Base-by-base conservation (phyloP, 37 sponge, comb jelly and placozoan species). In the Oopsacas minuta region DNA sequence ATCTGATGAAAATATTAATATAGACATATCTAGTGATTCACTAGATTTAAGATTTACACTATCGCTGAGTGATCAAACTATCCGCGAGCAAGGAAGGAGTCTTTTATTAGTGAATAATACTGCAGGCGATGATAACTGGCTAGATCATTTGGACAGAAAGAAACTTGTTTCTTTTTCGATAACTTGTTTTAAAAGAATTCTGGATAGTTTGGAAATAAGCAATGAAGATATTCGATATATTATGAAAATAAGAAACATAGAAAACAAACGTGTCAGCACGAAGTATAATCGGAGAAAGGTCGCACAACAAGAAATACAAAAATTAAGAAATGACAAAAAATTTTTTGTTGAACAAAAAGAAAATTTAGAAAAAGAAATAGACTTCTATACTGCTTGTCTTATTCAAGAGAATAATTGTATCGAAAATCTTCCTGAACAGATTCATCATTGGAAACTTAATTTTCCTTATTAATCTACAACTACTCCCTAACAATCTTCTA, bases 251-350 rank as follows among this genome's bases (percentile, higher is more conserved):
- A 25, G 75, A 61, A 61, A 61, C 22, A 61, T 61, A 25, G 75
- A 61, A n/a, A 61, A 61, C 30, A 61, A 61, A 34, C 75, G 75
- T n/a, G 30, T 61, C 28, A 61, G 75, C 75, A 61, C 75, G 75
- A 61, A n/a, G 28, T n/a, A 61, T n/a, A 61, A 61, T 61, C 7
- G 75, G 28, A 61, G 75, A 61, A 61, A n/a, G 28, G 22, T 61
- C 30, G 75, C 75, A 3, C 5, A 32, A 3, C 20, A 20, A 61
- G 75, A 61, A n/a, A 10, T 61, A 32, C 28, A 61, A 12, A 61
- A 12, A 61, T n/a, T 61, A 5, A 61, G 28, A 3, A n/a, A 61
- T 10, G 75, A 25, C 30, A 61, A 34, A 61, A 61, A 20, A 12
- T 3, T 7, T 25, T 34, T 61, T 61, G 28, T 25, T 25, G 17